Base-by-base conservation (phyloP, 2,797 vertebrate species). In the Sitta carolinensis region DNA sequence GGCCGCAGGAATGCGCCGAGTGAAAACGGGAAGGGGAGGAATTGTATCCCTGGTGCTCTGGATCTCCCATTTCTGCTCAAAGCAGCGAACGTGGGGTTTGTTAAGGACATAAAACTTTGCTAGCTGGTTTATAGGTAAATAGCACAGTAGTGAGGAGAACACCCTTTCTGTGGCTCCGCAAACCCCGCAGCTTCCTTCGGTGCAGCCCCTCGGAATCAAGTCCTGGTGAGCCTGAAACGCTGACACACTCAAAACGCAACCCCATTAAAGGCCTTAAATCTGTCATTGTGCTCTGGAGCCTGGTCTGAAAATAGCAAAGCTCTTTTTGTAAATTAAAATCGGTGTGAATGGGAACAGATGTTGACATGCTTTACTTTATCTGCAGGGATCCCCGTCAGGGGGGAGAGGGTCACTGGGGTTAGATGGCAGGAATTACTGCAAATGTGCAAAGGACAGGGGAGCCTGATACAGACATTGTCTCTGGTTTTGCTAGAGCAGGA, bases 251-350 rank as follows among this genome's bases (percentile, higher is more conserved):
- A 97, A 98, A 98, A 98, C 73, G 94, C 97, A 97, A 96, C 96
- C 97, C 97, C 97, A 98, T 98, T 98, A 98, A 98, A 98, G 98
- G 97, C 97, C 97, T 98, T 99, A 99, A 99, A 99, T 99, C 98
- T 98, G 98, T 98, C 98, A 98, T 98, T 98, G 98, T 98, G 96
- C 96, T 94, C 93, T 94, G 96, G 97, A 98, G 97, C 95, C 93
- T 96, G 97, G 91, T 98, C 97, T 97, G 97, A 98, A 98, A 98
- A 98, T 98, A 98, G 98, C 97, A 97, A 97, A 97, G 97, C 97
- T 97, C 97, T 98, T 97, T 98, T 97, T 98, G 96, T 96, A 97
- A 98, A 98, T 98, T 97, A 98, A 98, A 98, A 97, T 98, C 74
- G 97, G 97, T 96, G 97, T 97, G 97, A 98, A 98, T 94, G 97